Evolutionary conservation across 2,888 invertebrate species (phyloP).

Genomic region (Pachydiplax longipennis): DNA sequence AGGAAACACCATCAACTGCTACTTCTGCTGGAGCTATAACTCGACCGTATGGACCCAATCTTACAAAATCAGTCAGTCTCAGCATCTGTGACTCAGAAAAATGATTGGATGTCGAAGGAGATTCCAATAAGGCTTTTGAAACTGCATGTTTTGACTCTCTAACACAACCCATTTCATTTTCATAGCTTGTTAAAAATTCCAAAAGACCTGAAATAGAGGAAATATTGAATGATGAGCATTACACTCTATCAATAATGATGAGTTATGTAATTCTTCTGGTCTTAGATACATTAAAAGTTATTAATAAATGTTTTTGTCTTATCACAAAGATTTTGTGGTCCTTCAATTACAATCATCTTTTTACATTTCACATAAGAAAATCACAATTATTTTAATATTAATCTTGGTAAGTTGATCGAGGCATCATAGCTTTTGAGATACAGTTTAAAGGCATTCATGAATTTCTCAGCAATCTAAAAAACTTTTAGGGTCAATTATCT

Average conservation of each 20-base stretch:
- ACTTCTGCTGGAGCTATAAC: background rate
- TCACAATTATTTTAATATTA: no score
- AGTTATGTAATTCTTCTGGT: background rate
- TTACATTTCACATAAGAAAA: no score
- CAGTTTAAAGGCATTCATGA: no score
- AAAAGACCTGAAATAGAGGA: background rate
- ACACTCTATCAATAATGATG: no score
- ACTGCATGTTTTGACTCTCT: slow-evolving; percentile 24
- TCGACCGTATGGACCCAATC: slow-evolving; percentile 4
- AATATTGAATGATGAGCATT: background rate
- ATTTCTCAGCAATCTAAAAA: no score
- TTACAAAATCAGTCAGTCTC: background rate
- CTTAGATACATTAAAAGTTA: background rate
- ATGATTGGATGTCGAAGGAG: background rate
- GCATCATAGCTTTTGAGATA: no score
- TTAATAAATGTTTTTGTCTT: no score
- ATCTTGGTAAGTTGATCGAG: no score
- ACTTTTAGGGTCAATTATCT: no score
- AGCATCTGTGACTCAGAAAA: background rate
- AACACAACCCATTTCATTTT: background rate
- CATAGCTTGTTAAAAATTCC: slow-evolving; percentile 18
- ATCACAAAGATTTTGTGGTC: no score
- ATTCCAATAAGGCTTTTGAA: background rate
- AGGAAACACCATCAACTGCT: slow-evolving; percentile 8
- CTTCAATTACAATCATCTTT: no score